Conservation (phyloP, 2,888 invertebrate species). For the Netelia melanura region DNA sequence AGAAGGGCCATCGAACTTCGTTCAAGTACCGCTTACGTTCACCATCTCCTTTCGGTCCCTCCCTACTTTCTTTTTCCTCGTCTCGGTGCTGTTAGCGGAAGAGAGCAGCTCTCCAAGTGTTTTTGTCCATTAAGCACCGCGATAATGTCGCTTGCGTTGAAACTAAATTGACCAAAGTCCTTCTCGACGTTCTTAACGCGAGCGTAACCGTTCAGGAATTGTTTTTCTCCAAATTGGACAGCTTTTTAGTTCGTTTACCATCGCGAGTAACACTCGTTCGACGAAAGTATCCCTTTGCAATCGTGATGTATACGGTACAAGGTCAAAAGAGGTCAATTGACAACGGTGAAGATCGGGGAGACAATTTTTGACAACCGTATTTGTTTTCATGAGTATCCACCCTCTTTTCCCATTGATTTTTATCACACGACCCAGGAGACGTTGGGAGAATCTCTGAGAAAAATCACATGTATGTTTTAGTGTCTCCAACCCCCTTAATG, state of each 20-base stretch:
- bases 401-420: not conserved
- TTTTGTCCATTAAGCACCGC: conserved; percentile 57
- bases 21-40: conserved; percentile 33
- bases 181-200: not conserved
- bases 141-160: conserved; percentile 17
- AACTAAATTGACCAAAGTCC: conserved; percentile 44
- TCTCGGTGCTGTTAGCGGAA: not conserved
- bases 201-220: not conserved
- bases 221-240: not conserved
- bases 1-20: conserved; percentile 35
- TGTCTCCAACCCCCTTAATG: not conserved
- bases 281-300: not conserved
- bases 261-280: not conserved
- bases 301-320: not conserved
- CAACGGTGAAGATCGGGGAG: not conserved
- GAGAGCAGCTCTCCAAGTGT: conserved; percentile 32
- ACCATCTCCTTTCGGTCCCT: not conserved
- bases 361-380: not conserved
- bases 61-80: not conserved
- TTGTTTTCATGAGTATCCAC: not conserved
- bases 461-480: not conserved
- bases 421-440: not conserved
- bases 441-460: not conserved
- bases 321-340: not conserved
- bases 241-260: conserved; percentile 4